phyloP scores from a whole-genome alignment of 2,888 invertebrate species.

The Mesorhabditis belari region DNA sequence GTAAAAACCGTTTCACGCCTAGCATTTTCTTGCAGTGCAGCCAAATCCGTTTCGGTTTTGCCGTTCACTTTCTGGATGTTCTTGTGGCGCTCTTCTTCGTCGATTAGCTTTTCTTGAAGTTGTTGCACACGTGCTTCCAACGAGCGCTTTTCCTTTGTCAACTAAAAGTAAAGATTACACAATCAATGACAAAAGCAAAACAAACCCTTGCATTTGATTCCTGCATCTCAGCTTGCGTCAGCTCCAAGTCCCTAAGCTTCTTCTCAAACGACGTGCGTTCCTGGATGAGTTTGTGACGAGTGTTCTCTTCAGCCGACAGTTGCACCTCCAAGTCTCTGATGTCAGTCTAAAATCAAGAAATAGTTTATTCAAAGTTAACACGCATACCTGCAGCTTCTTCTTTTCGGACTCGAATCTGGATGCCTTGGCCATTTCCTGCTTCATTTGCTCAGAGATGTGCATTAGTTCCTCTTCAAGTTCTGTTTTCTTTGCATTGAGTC shows the following conservation, averaged over 20 bases:
- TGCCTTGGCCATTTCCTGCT: conserved; percentile 89
- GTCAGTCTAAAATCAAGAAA: too few species aligned
- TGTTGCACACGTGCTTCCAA: conserved; percentile 87
- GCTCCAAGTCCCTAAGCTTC: conserved; percentile 60
- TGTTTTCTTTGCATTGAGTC: conserved; percentile 66
- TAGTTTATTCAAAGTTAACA: too few species aligned
- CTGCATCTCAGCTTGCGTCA: conserved; percentile 10
- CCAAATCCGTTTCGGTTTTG: too few species aligned
- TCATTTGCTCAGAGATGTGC: conserved; percentile 87
- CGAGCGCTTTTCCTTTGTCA: conserved; percentile 85
- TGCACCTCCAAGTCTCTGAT: conserved; percentile 50
- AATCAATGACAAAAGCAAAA: too few species aligned
- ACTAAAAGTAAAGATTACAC: too few species aligned
- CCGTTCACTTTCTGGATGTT: conserved; percentile 69
- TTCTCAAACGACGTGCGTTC: conserved; percentile 96
- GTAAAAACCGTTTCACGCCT: too few species aligned
- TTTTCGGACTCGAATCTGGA: conserved; percentile 76
- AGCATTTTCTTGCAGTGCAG: too few species aligned
- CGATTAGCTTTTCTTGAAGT: conserved; percentile 81
- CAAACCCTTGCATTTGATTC: too few species aligned
- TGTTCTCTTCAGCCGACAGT: conserved; percentile 90
- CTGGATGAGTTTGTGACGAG: conserved; percentile 87
- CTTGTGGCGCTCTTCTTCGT: conserved; percentile 86
- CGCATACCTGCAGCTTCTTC: conserved; percentile 72
- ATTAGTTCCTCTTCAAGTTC: conserved; percentile 87